Percentiles rank a stretch among this genome's conserved stretches.
These are phyloP conservation scores for Rana temporaria DNA, from an alignment of 2,113 vertebrate species.

Conservation along the genomic window DNA sequence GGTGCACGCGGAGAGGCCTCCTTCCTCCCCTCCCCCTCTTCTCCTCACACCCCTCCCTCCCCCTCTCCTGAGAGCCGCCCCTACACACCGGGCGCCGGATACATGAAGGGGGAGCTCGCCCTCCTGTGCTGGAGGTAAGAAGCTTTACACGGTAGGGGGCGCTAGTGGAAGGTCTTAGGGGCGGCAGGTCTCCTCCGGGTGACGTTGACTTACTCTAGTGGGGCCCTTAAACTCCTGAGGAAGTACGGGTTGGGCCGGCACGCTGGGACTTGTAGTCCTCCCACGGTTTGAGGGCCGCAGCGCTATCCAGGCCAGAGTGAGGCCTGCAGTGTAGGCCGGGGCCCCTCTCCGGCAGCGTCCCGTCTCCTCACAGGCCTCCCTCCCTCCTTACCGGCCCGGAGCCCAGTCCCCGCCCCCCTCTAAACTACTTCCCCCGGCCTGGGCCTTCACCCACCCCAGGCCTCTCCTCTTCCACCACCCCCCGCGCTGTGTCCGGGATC, in stretches of 20 bases:
- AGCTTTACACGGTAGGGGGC: too few species aligned
- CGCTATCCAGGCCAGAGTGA: background rate
- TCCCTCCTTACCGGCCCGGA: too few species aligned
- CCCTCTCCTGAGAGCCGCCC: conserved; percentile 58
- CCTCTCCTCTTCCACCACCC: background rate
- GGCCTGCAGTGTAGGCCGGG: too few species aligned
- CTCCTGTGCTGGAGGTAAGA: conserved; percentile 25
- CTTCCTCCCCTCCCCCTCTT: conserved; percentile 61
- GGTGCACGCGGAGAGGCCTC: conserved; percentile 59
- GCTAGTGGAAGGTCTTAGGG: too few species aligned
- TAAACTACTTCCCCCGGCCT: background rate
- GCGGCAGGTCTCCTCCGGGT: too few species aligned
- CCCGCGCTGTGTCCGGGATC: background rate
- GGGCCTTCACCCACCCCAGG: background rate
- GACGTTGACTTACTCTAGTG: too few species aligned
- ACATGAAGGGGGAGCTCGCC: conserved; percentile 45
- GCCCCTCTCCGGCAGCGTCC: background rate
- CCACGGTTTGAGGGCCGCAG: background rate
- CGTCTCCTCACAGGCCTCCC: background rate
- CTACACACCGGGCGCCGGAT: conserved; percentile 51
- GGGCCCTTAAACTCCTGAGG: too few species aligned
- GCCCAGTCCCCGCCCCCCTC: too few species aligned
- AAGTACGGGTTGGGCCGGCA: background rate
- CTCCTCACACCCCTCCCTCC: too few species aligned
- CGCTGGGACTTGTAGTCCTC: background rate